Evolutionary conservation across 2,113 vertebrate genomes (phyloP).

Genomic region (Marmota monax): DNA sequence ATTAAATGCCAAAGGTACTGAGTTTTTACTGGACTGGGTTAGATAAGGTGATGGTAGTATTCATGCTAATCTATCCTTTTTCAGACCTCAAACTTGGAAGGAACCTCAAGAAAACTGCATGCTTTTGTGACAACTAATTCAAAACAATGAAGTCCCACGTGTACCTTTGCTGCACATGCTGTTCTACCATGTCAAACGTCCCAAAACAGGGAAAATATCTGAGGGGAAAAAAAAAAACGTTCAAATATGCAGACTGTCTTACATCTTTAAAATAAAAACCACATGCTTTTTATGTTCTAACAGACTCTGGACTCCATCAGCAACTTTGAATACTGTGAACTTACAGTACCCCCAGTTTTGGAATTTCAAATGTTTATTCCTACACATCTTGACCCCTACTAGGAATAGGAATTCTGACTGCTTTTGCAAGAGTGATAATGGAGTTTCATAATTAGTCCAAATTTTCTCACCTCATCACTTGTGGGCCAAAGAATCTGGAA

Average conservation of each 20-base stretch:
- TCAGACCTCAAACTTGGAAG: neutral
- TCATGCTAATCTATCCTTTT: neutral
- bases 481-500: neutral
- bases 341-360: neutral
- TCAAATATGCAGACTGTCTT: slow-evolving; percentile 22
- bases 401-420: slow-evolving; percentile 23
- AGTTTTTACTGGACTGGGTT: neutral
- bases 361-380: slow-evolving; percentile 41
- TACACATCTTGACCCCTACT: neutral
- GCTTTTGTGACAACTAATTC: neutral
- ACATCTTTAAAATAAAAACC: slow-evolving; percentile 69
- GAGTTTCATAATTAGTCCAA: neutral
- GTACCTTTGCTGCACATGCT: neutral
- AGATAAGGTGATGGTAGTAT: neutral
- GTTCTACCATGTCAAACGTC: neutral
- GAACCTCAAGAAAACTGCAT: neutral
- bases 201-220: neutral
- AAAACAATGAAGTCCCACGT: neutral
- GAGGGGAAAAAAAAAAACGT: neutral
- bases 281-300: slow-evolving; percentile 53
- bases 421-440: neutral
- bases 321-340: slow-evolving; percentile 30
- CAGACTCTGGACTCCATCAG: slow-evolving; percentile 64
- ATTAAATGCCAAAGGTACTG: neutral
- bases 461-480: neutral